A percentile compares a stretch with the other conserved stretches of the same genome.
phyloP scores from a whole-genome alignment of 2,113 vertebrate genomes.

The Scophthalmus maximus region DNA sequence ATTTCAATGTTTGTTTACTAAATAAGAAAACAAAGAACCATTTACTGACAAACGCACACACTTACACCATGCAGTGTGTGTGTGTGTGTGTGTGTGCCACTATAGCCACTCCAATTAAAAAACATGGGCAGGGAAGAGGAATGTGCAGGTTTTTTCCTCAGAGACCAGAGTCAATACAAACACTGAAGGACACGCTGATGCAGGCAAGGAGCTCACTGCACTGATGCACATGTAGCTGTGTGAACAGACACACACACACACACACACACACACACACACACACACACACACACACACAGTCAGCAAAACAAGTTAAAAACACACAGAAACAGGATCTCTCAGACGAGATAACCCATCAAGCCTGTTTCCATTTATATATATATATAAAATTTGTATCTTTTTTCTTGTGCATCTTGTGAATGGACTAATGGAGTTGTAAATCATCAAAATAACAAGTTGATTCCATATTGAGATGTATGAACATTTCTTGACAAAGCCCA shows the following conservation, averaged over 20 bases:
- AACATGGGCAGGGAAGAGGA: slow-evolving; percentile 81
- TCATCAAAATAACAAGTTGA: slow-evolving; percentile 68
- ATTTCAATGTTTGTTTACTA: neutral
- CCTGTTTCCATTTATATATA: slow-evolving; percentile 16
- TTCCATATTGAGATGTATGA: slow-evolving; percentile 63
- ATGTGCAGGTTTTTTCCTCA: slow-evolving; percentile 66
- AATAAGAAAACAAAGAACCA: neutral
- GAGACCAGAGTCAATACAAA: slow-evolving; percentile 79
- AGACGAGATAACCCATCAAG: slow-evolving; percentile 21
- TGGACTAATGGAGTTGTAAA: slow-evolving; percentile 70
- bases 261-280: slow-evolving; percentile 23
- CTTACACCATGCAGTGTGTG: too few species aligned
- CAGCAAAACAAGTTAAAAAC: slow-evolving; percentile 55
- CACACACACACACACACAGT: slow-evolving; percentile 27
- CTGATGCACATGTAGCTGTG: slow-evolving; percentile 31
- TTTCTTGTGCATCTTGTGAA: slow-evolving; percentile 43
- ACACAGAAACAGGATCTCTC: slow-evolving; percentile 35
- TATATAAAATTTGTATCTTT: slow-evolving; percentile 2
- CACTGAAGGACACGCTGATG: slow-evolving; percentile 70
- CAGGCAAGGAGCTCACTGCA: slow-evolving; percentile 58
- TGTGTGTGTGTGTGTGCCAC: slow-evolving; percentile 18
- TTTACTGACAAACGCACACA: neutral
- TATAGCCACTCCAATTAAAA: slow-evolving; percentile 76
- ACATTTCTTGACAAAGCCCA: slow-evolving; percentile 41
- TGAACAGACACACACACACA: slow-evolving; percentile 30